phyloP scores from a whole-genome alignment of 2,888 invertebrate genomes.

The Lydus trimaculatus region DNA sequence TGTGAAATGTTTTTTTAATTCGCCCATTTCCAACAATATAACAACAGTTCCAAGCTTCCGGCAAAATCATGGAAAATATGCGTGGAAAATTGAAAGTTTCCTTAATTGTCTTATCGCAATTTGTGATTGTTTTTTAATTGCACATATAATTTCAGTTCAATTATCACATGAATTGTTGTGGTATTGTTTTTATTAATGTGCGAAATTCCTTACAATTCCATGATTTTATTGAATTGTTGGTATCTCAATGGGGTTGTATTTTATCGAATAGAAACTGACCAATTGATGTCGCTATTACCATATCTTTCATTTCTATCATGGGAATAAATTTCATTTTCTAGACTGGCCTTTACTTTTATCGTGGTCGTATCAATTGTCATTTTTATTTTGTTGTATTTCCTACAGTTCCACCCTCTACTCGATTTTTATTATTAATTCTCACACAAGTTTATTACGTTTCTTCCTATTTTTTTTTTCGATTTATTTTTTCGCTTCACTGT shows the following conservation, averaged over 20 bases:
- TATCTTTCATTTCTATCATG: slow-evolving; percentile 6
- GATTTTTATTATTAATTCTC: slow-evolving; percentile 11
- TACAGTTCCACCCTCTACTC: slow-evolving; percentile 1
- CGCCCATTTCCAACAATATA: not conserved
- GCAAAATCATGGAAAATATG: slow-evolving; percentile 5
- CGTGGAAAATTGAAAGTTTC: slow-evolving; percentile 6
- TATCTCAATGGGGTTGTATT: not conserved
- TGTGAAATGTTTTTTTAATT: slow-evolving; percentile 10
- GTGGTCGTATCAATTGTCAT: slow-evolving; percentile 1
- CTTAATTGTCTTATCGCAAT: not conserved
- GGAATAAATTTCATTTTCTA: not conserved
- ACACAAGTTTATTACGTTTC: slow-evolving; percentile 3
- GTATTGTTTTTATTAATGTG: not conserved
- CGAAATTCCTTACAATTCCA: not conserved
- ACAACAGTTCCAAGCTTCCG: not conserved
- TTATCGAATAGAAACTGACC: slow-evolving; percentile 6
- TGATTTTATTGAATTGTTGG: not conserved
- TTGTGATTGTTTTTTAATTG: not conserved
- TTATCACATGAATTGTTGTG: not conserved
- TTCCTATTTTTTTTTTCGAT: not conserved
- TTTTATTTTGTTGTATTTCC: slow-evolving; percentile 3
- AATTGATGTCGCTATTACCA: slow-evolving; percentile 6
- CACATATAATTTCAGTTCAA: not conserved
- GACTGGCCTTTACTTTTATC: slow-evolving; percentile 4
- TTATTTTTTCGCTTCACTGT: not conserved